A percentile compares a stretch with the other conserved stretches of the same genome.
phyloP scores from a whole-genome alignment of 2,888 invertebrate genomes.

The Alentia gelatinosa region DNA sequence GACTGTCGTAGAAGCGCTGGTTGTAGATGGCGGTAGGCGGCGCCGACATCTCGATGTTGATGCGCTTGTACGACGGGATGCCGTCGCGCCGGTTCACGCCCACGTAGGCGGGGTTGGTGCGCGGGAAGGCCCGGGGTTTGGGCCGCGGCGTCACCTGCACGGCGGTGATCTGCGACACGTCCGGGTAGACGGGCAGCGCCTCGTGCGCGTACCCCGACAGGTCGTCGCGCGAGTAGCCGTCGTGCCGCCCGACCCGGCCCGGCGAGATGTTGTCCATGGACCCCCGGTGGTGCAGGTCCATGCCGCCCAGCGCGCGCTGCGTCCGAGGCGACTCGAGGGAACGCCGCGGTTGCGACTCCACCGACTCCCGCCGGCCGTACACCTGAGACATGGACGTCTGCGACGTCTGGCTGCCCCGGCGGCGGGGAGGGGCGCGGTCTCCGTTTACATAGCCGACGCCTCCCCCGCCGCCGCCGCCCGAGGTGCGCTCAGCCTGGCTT shows the following conservation, averaged over 20 bases:
- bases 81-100: slow-evolving; percentile 72
- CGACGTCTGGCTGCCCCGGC: slow-evolving; percentile 75
- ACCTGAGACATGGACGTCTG: slow-evolving; percentile 67
- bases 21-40: slow-evolving; percentile 64
- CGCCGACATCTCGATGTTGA: slow-evolving; percentile 66
- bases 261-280: slow-evolving; percentile 57
- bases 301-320: not conserved
- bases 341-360: slow-evolving; percentile 64
- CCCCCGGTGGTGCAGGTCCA: slow-evolving; percentile 60
- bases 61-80: slow-evolving; percentile 71
- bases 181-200: slow-evolving; percentile 59
- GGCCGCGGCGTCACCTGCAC: slow-evolving; percentile 70
- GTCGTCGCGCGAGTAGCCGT: slow-evolving; percentile 59
- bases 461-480: not conserved
- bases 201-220: slow-evolving; percentile 60
- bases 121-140: slow-evolving; percentile 77
- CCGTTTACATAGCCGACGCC: slow-evolving; percentile 52
- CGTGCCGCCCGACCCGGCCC: slow-evolving; percentile 41
- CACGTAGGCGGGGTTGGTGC: slow-evolving; percentile 79
- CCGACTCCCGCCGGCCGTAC: slow-evolving; percentile 74
- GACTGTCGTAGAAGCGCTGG: slow-evolving; percentile 61
- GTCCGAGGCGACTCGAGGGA: slow-evolving; percentile 59
- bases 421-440: slow-evolving; percentile 59
- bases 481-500: slow-evolving; percentile 19
- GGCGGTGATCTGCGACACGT: slow-evolving; percentile 67